Evolutionary conservation across 2,888 invertebrate species (phyloP).

Genomic region (Boloria selene): DNA sequence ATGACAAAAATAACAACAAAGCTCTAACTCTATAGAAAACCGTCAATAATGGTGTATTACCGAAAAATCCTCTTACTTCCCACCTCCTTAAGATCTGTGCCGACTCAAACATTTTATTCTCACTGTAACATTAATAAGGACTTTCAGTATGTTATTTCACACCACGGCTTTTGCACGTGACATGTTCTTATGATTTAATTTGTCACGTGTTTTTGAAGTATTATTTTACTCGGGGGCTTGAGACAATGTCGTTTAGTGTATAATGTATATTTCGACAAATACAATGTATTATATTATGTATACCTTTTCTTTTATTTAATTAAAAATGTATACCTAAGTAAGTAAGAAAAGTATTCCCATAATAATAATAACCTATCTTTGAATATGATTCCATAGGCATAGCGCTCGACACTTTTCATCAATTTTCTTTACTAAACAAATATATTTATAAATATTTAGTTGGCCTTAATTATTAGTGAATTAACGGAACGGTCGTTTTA

Average conservation of each 20-base stretch:
- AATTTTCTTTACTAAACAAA: no score
- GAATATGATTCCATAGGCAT: no score
- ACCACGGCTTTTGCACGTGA: slow-evolving; percentile 31
- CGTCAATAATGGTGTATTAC: no score
- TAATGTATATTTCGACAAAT: slow-evolving; percentile 4
- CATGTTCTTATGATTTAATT: slow-evolving; percentile 42
- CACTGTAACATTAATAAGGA: slow-evolving; percentile 30
- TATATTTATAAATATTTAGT: no score
- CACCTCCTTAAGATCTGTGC: background rate
- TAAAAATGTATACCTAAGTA: no score
- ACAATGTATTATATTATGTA: background rate
- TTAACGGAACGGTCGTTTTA: no score
- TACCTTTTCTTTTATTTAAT: background rate
- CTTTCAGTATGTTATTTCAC: slow-evolving; percentile 33
- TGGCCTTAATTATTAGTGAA: no score
- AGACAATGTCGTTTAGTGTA: slow-evolving; percentile 13
- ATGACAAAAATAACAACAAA: background rate
- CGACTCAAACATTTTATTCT: background rate
- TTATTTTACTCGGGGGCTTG: slow-evolving; percentile 29
- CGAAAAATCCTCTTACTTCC: background rate
- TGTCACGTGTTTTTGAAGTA: slow-evolving; percentile 37
- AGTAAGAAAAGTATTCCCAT: no score
- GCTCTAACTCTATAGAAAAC: no score
- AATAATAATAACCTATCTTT: no score
- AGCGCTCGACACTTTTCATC: no score